Evolutionary conservation across 1,140 invertebrate species (phyloP).

Genomic region (Saccostrea echinata): DNA sequence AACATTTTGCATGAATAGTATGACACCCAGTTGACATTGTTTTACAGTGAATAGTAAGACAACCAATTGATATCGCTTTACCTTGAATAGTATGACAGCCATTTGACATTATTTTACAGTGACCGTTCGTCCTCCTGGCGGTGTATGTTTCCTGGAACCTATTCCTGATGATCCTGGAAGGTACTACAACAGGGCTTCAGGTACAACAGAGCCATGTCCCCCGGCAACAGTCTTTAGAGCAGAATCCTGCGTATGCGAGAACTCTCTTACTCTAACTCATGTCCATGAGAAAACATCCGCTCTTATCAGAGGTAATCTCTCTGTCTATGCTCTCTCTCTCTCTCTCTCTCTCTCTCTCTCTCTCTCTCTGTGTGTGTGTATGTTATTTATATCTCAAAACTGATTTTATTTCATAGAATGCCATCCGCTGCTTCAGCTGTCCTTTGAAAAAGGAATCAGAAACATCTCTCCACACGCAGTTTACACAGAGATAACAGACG

Average conservation of each 20-base stretch:
- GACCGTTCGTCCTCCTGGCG: background rate
- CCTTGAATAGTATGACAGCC: too few relatives aligned
- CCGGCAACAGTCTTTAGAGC: background rate
- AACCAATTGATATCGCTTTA: background rate
- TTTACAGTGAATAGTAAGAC: background rate
- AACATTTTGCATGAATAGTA: too few relatives aligned
- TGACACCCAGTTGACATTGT: background rate
- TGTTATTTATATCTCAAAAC: background rate
- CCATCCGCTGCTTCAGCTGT: background rate
- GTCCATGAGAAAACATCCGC: conserved; percentile 10
- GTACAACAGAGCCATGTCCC: background rate
- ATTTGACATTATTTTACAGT: background rate
- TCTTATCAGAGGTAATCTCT: background rate
- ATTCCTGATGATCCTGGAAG: background rate
- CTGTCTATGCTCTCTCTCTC: too few relatives aligned
- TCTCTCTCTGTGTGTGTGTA: too few relatives aligned
- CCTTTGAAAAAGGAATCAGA: background rate
- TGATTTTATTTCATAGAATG: background rate
- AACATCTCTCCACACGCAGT: conserved; percentile 7
- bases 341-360: too few relatives aligned
- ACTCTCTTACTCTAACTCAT: conserved; percentile 1
- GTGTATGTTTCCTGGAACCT: background rate
- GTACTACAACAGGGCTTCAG: background rate
- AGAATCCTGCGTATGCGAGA: background rate
- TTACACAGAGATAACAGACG: background rate